Evolutionary conservation across 1,140 invertebrate genomes (phyloP).

Genomic region (Adoxophyes honmai): DNA sequence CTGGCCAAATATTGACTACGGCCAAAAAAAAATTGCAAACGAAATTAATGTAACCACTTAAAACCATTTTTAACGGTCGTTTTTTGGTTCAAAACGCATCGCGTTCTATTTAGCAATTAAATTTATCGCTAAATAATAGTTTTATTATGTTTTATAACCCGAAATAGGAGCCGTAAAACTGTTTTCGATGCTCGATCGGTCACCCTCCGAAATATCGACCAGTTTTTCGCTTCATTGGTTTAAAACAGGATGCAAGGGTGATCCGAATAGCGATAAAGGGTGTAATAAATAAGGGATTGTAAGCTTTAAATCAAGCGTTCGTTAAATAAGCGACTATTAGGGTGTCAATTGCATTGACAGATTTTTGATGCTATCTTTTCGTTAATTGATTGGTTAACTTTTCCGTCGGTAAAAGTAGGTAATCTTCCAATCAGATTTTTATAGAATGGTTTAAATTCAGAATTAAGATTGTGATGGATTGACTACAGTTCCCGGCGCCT

Average conservation of each 20-base stretch:
- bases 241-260: constrained; percentile 8
- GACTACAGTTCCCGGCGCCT: no score
- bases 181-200: not conserved
- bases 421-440: no score
- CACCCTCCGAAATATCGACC: not conserved
- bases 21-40: no score
- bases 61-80: no score
- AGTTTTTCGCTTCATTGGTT: not conserved
- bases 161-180: constrained; percentile 1
- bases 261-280: not conserved
- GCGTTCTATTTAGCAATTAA: not conserved
- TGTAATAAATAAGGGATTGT: not conserved
- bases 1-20: no score
- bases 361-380: constrained; percentile 2
- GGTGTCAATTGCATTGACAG: constrained; percentile 3
- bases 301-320: constrained; percentile 7
- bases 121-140: constrained; percentile 1
- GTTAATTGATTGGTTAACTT: no score
- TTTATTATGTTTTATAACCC: not conserved
- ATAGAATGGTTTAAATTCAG: no score
- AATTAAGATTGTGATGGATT: no score
- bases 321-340: constrained; percentile 7
- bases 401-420: no score
- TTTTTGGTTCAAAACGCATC: no score
- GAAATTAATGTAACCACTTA: no score